Evolutionary conservation across 2,888 invertebrate species (phyloP).

Genomic region (Volucella inanis): DNA sequence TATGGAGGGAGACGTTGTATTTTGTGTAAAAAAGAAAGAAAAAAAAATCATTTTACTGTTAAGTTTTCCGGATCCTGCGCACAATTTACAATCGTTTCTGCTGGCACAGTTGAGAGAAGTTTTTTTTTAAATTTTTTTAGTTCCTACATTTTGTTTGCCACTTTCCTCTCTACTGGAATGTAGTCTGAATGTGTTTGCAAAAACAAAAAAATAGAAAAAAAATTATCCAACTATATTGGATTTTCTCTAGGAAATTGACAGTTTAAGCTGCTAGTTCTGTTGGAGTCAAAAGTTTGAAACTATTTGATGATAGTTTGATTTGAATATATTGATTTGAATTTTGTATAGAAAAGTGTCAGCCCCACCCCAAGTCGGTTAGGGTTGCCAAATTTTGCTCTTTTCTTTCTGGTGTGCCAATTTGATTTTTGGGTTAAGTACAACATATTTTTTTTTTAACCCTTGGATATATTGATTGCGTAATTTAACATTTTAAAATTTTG

Average conservation of each 20-base stretch:
- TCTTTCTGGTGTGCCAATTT: not conserved
- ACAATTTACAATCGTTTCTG: conserved; percentile 50
- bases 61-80: conserved; percentile 59
- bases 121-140: conserved; percentile 17
- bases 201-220: not conserved
- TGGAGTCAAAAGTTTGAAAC: not conserved
- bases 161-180: conserved; percentile 14
- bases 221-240: too few species aligned
- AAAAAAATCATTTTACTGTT: conserved; percentile 36
- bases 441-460: too few species aligned
- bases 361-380: conserved; percentile 60
- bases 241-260: too few species aligned
- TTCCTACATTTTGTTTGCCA: conserved; percentile 41
- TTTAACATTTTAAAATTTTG: too few species aligned
- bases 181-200: not conserved
- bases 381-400: conserved; percentile 57
- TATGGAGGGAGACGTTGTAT: conserved; percentile 12
- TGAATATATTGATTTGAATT: conserved; percentile 4
- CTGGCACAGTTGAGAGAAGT: conserved; percentile 53
- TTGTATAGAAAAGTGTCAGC: conserved; percentile 44
- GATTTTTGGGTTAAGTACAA: not conserved
- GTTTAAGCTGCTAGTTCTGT: too few species aligned
- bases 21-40: conserved; percentile 27
- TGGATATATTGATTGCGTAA: too few species aligned
- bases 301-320: too few species aligned